A percentile compares a stretch with the other conserved stretches of the same genome.
phyloP scores from a whole-genome alignment of 2,113 vertebrate species.

The Plecturocebus donacophilus region DNA sequence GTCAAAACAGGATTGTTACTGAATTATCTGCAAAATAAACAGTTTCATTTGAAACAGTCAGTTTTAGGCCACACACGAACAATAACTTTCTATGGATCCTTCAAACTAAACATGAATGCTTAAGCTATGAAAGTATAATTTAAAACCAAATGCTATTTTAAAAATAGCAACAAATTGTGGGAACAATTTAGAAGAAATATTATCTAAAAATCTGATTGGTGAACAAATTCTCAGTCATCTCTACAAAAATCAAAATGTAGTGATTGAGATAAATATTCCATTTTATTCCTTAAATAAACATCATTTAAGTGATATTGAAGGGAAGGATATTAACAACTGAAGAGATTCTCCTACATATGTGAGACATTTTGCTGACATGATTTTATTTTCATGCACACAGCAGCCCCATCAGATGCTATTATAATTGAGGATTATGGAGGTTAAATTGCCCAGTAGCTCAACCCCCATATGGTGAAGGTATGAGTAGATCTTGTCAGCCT shows the following conservation, averaged over 20 bases:
- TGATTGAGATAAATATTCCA: not conserved
- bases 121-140: conserved; percentile 20
- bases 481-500: not conserved
- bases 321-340: not conserved
- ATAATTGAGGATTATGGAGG: not conserved
- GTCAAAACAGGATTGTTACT: conserved; percentile 63
- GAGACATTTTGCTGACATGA: not conserved
- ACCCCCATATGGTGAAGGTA: not conserved
- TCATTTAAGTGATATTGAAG: not conserved
- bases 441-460: not conserved
- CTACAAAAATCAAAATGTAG: not conserved
- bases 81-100: conserved; percentile 35
- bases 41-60: conserved; percentile 32
- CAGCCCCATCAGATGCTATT: not conserved
- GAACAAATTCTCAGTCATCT: not conserved
- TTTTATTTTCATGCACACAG: not conserved
- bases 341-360: not conserved
- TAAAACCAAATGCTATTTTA: not conserved
- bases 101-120: conserved; percentile 26
- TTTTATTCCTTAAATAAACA: not conserved
- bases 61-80: conserved; percentile 60
- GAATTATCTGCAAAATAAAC: conserved; percentile 71
- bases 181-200: not conserved
- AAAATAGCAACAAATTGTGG: not conserved
- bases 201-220: not conserved